Evolutionary conservation across 35 echinoderm and acorn worm genomes (phyloP), one percentile per base, ranked within the genome.

Genomic region (Strongylocentrotus purpuratus): DNA sequence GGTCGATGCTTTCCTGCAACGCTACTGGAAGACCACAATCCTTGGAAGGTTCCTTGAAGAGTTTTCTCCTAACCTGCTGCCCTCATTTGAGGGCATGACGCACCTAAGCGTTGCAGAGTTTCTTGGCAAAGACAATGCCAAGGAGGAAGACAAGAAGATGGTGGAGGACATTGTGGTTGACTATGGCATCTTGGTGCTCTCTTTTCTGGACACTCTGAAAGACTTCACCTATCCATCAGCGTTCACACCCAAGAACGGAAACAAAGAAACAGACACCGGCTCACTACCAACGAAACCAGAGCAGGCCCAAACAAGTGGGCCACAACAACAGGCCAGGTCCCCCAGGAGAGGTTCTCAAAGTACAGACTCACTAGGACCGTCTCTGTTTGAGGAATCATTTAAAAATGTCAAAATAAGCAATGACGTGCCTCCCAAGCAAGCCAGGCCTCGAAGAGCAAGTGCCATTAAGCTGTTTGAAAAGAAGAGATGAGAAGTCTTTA

Each of bases 41-140:
- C 48, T 93, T 33, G 91, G 91, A 46, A 48, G 46, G 48, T 93
- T 93, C 91, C 48, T 93, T 33, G 91, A 93, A 46, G 91, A 93
- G 91, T 93, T 93, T 32, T 33, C 91, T 13, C 91, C 91, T 2
- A 47, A 48, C 91, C 28, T 58, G 5, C 22, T 93, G 48, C 45
- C 45, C 12, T 31, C 13, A 4, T 58, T 93, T 47, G 31, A 47
- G 45, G 91, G 48, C 28, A 46, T 93, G 33, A 48, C 45, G 17
- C 87, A 89, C 25, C 87, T 89, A 8, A 89, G 87, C 25, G 91
- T 93, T 50, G 47, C 46, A 18, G 91, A 93, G 10, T 11, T 58
- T 93, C 91, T 93, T 4, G 7, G 48, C 48, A 47, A 31, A 46
- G 91, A 93, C 48, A 18, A 48, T 5, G n/a, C 17, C 13, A 58